phyloP scores from a whole-genome alignment of 2,113 vertebrate genomes.

The Psilopsiagon aurifrons region DNA sequence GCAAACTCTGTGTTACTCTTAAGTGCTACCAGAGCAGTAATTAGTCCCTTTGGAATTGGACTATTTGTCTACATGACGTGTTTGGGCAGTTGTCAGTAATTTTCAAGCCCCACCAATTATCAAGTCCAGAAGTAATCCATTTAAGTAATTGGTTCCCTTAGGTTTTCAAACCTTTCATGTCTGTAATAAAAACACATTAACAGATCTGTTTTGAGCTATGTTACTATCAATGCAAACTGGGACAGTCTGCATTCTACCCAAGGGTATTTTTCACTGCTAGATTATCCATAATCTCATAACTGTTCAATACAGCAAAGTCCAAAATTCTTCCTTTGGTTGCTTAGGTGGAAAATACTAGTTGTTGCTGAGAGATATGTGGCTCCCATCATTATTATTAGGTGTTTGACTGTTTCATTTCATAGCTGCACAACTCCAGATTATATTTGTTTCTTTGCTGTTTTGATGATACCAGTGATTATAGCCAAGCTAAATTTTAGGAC shows the following conservation, averaged over 20 bases:
- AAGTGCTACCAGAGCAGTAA: not conserved
- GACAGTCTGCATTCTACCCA: not conserved
- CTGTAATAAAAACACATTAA: not conserved
- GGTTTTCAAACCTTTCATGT: not conserved
- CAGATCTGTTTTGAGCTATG: not conserved
- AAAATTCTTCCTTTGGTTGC: not conserved
- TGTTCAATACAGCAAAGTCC: not conserved
- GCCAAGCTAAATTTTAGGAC: not conserved
- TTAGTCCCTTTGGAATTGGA: not conserved
- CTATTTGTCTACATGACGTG: not conserved
- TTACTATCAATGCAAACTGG: not conserved
- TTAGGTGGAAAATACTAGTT: not conserved
- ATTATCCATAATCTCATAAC: not conserved
- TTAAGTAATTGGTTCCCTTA: constrained; percentile 6
- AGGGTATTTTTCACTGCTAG: not conserved
- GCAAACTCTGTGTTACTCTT: not conserved
- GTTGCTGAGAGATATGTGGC: not conserved
- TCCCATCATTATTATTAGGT: not conserved
- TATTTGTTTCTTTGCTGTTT: not conserved
- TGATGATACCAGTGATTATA: not conserved
- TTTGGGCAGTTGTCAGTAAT: not conserved
- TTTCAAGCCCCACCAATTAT: not conserved
- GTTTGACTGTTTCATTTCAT: not conserved
- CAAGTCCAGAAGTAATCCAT: not conserved
- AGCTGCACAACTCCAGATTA: not conserved